A percentile compares a stretch with the other conserved stretches of the same genome.
Conservation (phyloP, 2,797 vertebrate species). For the Enoplosus armatus region DNA sequence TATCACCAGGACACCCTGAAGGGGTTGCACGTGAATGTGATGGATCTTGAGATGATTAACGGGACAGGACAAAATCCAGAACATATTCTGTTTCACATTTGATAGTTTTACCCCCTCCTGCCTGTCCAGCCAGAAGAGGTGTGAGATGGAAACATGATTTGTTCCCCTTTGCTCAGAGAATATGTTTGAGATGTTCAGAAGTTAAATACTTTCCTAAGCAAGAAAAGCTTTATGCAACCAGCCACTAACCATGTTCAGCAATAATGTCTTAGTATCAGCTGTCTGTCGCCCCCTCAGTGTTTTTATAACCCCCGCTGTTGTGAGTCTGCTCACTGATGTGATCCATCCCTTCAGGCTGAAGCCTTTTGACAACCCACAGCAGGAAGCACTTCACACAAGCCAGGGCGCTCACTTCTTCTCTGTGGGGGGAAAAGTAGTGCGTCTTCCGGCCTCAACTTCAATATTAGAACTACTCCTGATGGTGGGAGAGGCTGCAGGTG, state of each 20-base stretch:
- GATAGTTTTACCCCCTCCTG: neutral
- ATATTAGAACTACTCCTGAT: neutral
- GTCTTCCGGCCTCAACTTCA: neutral
- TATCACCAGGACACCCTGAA: neutral
- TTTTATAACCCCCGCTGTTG: neutral
- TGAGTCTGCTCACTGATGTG: neutral
- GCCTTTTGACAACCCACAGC: neutral
- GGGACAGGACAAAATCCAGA: neutral
- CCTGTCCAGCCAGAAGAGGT: too few relatives aligned
- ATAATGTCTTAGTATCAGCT: neutral
- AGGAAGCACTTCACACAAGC: neutral
- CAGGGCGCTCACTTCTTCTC: neutral
- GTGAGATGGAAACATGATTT: too few relatives aligned
- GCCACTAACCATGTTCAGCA: neutral
- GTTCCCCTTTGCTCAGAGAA: neutral
- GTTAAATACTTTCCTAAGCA: neutral
- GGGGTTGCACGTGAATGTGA: conserved; percentile 1
- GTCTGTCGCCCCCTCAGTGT: neutral
- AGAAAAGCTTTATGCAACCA: neutral
- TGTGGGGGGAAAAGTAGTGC: neutral
- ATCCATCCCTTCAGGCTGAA: neutral
- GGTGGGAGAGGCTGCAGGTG: neutral
- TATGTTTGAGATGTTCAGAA: too few relatives aligned
- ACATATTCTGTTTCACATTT: neutral
- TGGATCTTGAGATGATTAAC: conserved; percentile 1